Evolutionary conservation across 1,140 invertebrate species (phyloP).

Genomic region (Drosophila insularis): DNA sequence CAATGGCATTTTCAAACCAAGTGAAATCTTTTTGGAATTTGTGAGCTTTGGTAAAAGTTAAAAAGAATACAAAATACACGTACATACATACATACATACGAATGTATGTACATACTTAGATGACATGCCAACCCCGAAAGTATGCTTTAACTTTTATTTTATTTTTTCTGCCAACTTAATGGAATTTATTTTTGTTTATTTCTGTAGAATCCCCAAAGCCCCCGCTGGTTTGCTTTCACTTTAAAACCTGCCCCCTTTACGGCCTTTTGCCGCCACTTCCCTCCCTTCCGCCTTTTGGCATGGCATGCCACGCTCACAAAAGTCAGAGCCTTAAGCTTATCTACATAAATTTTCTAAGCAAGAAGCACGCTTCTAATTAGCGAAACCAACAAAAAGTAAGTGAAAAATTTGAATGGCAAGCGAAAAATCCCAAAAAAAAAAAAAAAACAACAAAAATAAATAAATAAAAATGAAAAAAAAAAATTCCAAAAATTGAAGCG

Average conservation of each 20-base stretch:
- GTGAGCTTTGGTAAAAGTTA: not conserved
- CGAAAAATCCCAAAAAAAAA: constrained; percentile 38
- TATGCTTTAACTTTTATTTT: constrained; percentile 25
- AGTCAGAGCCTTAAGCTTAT: constrained; percentile 41
- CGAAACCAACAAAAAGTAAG: constrained; percentile 55
- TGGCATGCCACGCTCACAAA: not conserved
- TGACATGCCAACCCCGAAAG: constrained; percentile 17
- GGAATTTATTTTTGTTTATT: constrained; percentile 19
- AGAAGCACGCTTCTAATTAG: constrained; percentile 68
- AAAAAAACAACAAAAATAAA: not conserved
- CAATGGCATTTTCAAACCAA: not conserved
- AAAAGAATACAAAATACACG: not conserved
- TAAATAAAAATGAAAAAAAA: constrained; percentile 8
- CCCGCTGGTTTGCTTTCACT: not conserved
- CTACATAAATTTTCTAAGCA: constrained; percentile 65
- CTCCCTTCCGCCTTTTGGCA: no score
- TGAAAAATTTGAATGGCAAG: constrained; percentile 16
- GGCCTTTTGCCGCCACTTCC: not conserved
- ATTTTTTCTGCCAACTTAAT: not conserved
- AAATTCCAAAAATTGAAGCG: not conserved
- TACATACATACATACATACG: not conserved
- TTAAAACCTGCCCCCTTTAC: not conserved
- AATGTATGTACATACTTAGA: not conserved
- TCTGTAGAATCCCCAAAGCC: not conserved
- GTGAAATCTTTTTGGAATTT: constrained; percentile 1